A percentile compares a stretch with the other conserved stretches of the same genome.
Evolutionary conservation across 2,797 vertebrate genomes (phyloP).

Genomic region (Threskiornis aethiopicus): DNA sequence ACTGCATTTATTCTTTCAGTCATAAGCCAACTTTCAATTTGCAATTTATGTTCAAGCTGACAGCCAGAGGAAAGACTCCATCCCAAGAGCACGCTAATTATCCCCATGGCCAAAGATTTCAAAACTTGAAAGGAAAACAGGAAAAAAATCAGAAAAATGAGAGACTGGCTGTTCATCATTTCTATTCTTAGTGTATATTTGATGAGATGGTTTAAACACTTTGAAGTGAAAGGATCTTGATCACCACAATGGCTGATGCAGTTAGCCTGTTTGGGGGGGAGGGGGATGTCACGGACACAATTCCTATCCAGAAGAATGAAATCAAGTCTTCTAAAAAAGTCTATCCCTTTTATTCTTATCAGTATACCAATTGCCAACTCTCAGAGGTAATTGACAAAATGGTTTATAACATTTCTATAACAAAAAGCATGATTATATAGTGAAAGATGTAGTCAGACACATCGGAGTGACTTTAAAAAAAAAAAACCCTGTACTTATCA

Average conservation of each 20-base stretch:
- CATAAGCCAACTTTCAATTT: conserved; percentile 20
- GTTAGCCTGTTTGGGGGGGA: conserved; percentile 16
- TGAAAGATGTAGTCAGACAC: not conserved
- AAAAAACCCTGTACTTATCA: not conserved
- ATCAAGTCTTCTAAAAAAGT: not conserved
- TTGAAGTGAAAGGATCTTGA: conserved; percentile 61
- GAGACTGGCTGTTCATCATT: conserved; percentile 7
- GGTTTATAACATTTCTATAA: conserved; percentile 39
- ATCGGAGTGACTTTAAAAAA: not conserved
- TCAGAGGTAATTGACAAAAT: conserved; percentile 54
- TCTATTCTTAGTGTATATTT: conserved; percentile 24
- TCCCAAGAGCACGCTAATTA: conserved; percentile 37
- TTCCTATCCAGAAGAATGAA: conserved; percentile 26
- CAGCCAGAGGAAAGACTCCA: conserved; percentile 10
- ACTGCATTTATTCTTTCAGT: not conserved
- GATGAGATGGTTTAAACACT: conserved; percentile 57
- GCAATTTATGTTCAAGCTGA: conserved; percentile 49
- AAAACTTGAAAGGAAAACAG: conserved; percentile 38
- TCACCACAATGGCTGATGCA: conserved; percentile 30
- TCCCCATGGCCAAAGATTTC: conserved; percentile 29
- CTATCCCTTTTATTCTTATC: not conserved
- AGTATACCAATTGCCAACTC: not conserved
- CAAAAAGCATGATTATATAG: conserved; percentile 40
- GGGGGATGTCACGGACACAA: conserved; percentile 11
- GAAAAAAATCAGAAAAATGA: not conserved